Conservation (phyloP, 2,797 vertebrate species). For the Fistularia commersonii region DNA sequence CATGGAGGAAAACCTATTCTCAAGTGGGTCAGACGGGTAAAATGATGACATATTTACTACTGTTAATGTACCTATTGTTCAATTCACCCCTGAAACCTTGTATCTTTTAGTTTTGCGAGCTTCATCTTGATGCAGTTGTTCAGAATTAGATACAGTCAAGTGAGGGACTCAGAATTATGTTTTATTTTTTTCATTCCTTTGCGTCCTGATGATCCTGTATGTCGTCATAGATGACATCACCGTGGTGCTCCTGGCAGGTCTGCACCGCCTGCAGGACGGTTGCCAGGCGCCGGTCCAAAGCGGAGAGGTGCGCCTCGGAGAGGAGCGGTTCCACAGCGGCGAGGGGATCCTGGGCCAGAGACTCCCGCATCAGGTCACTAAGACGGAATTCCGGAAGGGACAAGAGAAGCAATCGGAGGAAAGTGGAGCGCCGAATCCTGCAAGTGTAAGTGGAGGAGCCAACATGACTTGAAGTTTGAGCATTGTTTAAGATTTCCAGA, state of each 20-base stretch:
- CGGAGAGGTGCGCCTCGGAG: conserved; percentile 80
- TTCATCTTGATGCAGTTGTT: too few relatives aligned
- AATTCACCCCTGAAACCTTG: too few relatives aligned
- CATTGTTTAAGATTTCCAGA: too few relatives aligned
- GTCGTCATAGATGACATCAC: conserved; percentile 57
- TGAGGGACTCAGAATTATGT: conserved; percentile 1
- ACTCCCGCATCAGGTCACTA: conserved; percentile 85
- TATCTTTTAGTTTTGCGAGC: too few relatives aligned
- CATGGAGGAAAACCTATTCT: too few relatives aligned
- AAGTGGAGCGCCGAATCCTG: conserved; percentile 87
- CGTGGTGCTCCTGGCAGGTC: conserved; percentile 64
- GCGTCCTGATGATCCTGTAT: conserved; percentile 16
- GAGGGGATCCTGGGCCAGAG: conserved; percentile 80
- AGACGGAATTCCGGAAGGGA: conserved; percentile 81
- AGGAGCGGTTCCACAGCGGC: conserved; percentile 73
- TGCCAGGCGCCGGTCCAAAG: conserved; percentile 84
- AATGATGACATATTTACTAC: too few relatives aligned
- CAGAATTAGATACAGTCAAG: too few relatives aligned
- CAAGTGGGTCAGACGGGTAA: too few relatives aligned
- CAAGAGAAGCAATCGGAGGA: conserved; percentile 83
- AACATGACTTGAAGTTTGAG: too few relatives aligned
- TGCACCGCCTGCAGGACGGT: conserved; percentile 75
- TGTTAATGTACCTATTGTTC: too few relatives aligned
- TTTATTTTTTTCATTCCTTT: conserved; percentile 3
- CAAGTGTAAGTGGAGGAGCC: not conserved